phyloP scores from a whole-genome alignment of 2,113 vertebrate genomes.

The Montifringilla adamsi region DNA sequence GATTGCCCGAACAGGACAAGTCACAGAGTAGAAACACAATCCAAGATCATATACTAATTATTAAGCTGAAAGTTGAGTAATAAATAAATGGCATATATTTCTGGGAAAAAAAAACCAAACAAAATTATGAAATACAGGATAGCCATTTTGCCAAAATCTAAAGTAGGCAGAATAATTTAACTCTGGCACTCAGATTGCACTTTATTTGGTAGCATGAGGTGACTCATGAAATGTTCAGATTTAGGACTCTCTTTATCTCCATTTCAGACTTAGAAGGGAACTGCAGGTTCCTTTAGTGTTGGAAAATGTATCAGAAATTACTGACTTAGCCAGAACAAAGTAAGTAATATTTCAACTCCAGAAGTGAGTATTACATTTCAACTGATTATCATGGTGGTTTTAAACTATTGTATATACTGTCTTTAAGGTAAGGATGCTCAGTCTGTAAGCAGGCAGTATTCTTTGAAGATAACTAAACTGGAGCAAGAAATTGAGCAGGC shows the following conservation, averaged over 20 bases:
- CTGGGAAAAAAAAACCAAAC: neutral
- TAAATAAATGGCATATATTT: neutral
- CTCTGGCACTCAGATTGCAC: neutral
- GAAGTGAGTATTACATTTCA: neutral
- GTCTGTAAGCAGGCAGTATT: constrained; percentile 76
- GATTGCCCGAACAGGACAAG: neutral
- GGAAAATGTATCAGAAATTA: neutral
- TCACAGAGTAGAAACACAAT: neutral
- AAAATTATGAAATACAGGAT: neutral
- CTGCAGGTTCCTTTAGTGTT: neutral
- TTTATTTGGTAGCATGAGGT: neutral
- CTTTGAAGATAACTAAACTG: constrained; percentile 73
- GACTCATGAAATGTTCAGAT: neutral
- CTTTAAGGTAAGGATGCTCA: constrained; percentile 77
- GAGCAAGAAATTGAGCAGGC: constrained; percentile 75
- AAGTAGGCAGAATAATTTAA: neutral
- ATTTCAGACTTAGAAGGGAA: neutral
- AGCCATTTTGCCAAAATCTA: neutral
- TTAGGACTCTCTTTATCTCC: neutral
- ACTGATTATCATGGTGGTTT: neutral
- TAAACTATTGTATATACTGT: neutral
- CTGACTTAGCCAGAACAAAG: neutral
- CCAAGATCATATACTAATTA: neutral
- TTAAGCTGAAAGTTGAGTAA: neutral
- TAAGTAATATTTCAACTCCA: neutral